Conservation (phyloP, 2,797 vertebrate species). For the Tiaroga cobitis region DNA sequence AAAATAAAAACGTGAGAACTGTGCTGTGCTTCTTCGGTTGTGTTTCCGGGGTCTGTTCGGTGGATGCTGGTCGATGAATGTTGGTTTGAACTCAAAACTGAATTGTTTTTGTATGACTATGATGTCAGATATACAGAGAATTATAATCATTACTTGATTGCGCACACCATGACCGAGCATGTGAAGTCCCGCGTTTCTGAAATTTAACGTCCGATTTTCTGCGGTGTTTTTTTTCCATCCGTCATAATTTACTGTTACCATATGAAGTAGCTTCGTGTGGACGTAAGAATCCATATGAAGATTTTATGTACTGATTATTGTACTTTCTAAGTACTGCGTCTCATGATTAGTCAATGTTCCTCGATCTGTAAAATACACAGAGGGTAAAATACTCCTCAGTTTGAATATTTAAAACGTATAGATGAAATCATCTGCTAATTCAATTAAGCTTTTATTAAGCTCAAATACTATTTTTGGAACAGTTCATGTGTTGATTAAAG, state of each 20-base stretch:
- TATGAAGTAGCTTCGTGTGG: slow-evolving; percentile 55
- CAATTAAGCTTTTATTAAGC: slow-evolving; percentile 57
- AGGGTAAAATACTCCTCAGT: slow-evolving; percentile 18
- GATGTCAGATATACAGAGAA: slow-evolving; percentile 27
- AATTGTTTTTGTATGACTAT: slow-evolving; percentile 20
- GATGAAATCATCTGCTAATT: slow-evolving; percentile 59
- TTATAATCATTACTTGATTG: slow-evolving; percentile 22
- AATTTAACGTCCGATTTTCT: slow-evolving; percentile 3
- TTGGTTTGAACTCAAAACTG: neutral
- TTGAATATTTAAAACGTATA: slow-evolving; percentile 55
- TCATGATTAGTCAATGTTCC: slow-evolving; percentile 38
- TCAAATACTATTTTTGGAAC: slow-evolving; percentile 77
- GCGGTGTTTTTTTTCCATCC: slow-evolving; percentile 21
- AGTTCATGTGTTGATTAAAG: slow-evolving; percentile 63
- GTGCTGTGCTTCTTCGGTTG: slow-evolving; percentile 4
- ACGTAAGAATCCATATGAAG: slow-evolving; percentile 45
- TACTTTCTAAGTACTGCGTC: slow-evolving; percentile 46
- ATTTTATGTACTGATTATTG: slow-evolving; percentile 25
- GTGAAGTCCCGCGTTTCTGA: slow-evolving; percentile 43
- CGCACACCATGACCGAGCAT: neutral
- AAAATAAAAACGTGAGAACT: neutral
- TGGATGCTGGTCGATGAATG: neutral
- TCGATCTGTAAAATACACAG: slow-evolving; percentile 27
- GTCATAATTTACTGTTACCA: slow-evolving; percentile 31
- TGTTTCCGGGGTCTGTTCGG: neutral